These are phyloP conservation scores for Heliconius nattereri DNA, from an alignment of 1,140 invertebrate species.

Conservation along the genomic window DNA sequence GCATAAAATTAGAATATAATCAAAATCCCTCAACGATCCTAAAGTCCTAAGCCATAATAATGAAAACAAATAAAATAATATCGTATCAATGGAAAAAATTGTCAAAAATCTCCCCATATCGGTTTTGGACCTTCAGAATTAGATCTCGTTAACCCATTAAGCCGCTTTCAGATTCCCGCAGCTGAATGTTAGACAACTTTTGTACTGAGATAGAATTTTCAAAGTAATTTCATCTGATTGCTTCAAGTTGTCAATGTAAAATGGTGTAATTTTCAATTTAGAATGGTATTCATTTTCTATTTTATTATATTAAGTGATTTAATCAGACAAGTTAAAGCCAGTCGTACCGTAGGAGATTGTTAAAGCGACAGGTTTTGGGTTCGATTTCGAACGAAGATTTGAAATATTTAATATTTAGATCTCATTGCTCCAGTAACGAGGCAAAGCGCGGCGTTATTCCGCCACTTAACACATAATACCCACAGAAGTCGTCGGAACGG, in stretches of 20 bases:
- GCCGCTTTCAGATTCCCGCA: neutral
- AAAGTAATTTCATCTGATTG: constrained; percentile 3
- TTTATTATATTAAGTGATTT: neutral
- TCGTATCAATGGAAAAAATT: neutral
- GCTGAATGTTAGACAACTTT: neutral
- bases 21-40: neutral
- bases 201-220: neutral
- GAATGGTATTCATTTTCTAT: neutral
- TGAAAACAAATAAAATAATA: neutral
- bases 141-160: constrained; percentile 8
- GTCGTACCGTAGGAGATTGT: too few relatives aligned
- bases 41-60: neutral
- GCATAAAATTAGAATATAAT: neutral
- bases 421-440: too few relatives aligned
- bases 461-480: too few relatives aligned
- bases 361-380: too few relatives aligned
- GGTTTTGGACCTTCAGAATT: neutral
- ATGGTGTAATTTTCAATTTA: neutral
- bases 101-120: neutral
- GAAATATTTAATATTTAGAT: too few relatives aligned
- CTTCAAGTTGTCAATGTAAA: constrained; percentile 8
- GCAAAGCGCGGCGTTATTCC: too few relatives aligned
- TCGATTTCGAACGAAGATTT: too few relatives aligned
- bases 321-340: too few relatives aligned
- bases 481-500: too few relatives aligned